These are phyloP conservation scores for Diachasmimorpha longicaudata DNA, from an alignment of 1,140 invertebrate species.

Conservation along the genomic window DNA sequence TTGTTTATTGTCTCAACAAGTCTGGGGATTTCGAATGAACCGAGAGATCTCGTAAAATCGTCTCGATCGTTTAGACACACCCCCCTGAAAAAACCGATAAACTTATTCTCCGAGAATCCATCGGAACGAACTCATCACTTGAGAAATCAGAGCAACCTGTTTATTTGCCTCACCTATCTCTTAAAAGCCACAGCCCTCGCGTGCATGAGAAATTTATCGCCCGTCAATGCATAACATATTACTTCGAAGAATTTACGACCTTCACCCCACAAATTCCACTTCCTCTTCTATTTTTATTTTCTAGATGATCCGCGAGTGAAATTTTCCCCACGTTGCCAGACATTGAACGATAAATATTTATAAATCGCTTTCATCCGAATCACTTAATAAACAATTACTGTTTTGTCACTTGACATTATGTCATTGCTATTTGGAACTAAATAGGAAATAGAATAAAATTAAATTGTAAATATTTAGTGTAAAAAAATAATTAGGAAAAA, in stretches of 20 bases:
- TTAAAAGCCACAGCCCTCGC: not conserved
- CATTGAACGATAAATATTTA: too few species aligned
- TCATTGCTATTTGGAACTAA: too few species aligned
- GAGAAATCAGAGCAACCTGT: not conserved
- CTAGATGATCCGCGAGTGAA: too few species aligned
- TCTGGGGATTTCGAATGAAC: not conserved
- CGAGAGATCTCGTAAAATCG: not conserved
- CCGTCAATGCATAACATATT: not conserved
- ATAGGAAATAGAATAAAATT: too few species aligned
- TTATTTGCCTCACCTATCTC: not conserved
- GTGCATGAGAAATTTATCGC: not conserved
- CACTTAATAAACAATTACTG: too few species aligned
- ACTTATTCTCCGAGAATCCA: not conserved
- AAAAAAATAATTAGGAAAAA: too few species aligned
- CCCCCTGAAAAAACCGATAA: not conserved
- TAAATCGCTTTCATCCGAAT: too few species aligned
- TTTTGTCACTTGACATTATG: too few species aligned
- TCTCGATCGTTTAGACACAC: not conserved
- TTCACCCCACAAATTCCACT: not conserved
- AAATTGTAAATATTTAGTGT: too few species aligned
- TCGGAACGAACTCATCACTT: not conserved
- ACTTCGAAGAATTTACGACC: not conserved
- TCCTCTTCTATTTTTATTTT: not conserved
- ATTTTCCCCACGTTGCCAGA: too few species aligned
- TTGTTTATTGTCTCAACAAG: not conserved